Percentiles rank a stretch among this genome's conserved stretches.
Evolutionary conservation across 2,888 invertebrate genomes (phyloP).

Genomic region (Phorcus lineatus): DNA sequence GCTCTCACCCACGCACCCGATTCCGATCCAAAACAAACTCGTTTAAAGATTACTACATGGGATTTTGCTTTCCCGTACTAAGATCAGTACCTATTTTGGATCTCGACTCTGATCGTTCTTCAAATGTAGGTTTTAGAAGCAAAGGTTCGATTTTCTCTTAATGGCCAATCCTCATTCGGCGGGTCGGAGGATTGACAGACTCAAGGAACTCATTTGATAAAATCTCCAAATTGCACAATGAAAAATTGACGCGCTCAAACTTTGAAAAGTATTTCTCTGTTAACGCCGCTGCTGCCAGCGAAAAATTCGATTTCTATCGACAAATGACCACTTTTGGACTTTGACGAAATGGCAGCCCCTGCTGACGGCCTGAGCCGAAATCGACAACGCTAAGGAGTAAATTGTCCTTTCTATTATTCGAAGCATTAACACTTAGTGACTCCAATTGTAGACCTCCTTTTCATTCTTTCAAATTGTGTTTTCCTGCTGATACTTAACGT

Average conservation of each 20-base stretch:
- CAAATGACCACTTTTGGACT: slow-evolving; percentile 1
- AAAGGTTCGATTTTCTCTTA: slow-evolving; percentile 5
- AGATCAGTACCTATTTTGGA: no score
- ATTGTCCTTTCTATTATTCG: background rate
- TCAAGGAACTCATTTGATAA: background rate
- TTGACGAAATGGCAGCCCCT: background rate
- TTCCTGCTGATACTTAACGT: no score
- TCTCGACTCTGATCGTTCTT: no score
- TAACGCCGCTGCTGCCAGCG: background rate
- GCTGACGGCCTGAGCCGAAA: background rate
- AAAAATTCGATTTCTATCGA: slow-evolving; percentile 5
- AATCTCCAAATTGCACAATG: slow-evolving; percentile 8
- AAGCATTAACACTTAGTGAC: background rate
- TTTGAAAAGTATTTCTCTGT: background rate
- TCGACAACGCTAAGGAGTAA: background rate
- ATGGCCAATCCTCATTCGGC: background rate
- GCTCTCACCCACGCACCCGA: no score
- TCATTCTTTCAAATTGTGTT: no score
- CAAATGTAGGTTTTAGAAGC: background rate
- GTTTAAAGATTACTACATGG: no score
- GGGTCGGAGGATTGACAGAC: background rate
- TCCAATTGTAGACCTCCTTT: no score
- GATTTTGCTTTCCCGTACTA: no score
- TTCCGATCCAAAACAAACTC: no score
- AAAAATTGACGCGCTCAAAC: slow-evolving; percentile 5